Evolutionary conservation across 2,888 invertebrate genomes (phyloP), one percentile per base, ranked within the genome.

Genomic region (Ctenicera cuprea): DNA sequence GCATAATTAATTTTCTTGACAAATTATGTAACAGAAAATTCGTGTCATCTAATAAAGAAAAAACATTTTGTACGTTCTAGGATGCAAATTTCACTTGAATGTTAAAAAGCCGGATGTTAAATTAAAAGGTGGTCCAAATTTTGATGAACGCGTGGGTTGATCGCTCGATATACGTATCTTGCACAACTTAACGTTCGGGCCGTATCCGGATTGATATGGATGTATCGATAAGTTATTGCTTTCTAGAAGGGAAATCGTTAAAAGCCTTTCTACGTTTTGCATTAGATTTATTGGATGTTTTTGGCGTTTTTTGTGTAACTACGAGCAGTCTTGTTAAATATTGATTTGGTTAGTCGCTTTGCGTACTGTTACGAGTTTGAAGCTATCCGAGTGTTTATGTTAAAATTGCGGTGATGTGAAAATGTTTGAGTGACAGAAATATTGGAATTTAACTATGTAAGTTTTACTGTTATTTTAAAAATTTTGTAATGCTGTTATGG

Each of bases 241-340:
- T 59, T 59, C 59, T 59, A 59, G 59, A 59, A 59, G 33, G 38
- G 62, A 62, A 62, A 62, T 45, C 62, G 45, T 45, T 62, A 62
- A 62, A 62, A 62, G 62, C 62, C 62, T 41, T 62, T 62, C 62
- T 16, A 45, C 1, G 62, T 62, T 61, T 22, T 18, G 38, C 16
- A 37, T 54, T 26, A 30, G 9, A 22, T 50, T 50, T 22, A 50
- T 14, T 30, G 0, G 30, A 48, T 48, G 48, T 48, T 48, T 48
- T 48, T 41, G 3, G 18, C 3, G n/a, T 48, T 48, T 48, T 18
- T 48, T 48, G 20, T 14, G 20, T 48, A 14, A 5, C n/a, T 7
- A 48, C 16, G 9, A 8, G 7, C 3, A 2, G 9, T 9, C 11
- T 48, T 16, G 26, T 5, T 30, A 14, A 26, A 30, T 54, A 54